Conservation (phyloP, 2,888 invertebrate species). For the Epistrophella euchroma region DNA sequence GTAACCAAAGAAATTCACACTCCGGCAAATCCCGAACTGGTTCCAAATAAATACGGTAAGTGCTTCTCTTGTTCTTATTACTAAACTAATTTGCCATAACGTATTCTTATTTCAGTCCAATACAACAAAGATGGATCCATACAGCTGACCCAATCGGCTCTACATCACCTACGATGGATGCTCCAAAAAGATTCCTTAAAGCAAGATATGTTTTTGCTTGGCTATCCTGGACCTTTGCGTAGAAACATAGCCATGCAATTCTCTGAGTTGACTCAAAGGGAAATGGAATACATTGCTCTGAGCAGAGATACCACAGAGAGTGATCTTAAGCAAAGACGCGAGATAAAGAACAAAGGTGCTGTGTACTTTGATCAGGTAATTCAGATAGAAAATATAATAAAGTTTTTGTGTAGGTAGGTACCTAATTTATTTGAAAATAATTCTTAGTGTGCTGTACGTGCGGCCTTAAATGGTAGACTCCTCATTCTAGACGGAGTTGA, state of each 20-base stretch:
- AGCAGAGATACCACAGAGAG: conserved; percentile 98
- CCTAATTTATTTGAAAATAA: background rate
- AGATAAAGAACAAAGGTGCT: conserved; percentile 94
- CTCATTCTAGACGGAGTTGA: conserved; percentile 97
- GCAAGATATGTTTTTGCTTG: conserved; percentile 98
- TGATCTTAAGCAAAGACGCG: conserved; percentile 97
- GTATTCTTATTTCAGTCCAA: conserved; percentile 74
- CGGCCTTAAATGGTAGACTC: conserved; percentile 93
- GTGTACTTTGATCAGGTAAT: conserved; percentile 95
- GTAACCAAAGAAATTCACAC: conserved; percentile 87
- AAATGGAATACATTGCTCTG: conserved; percentile 96
- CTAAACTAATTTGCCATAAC: too few species aligned
- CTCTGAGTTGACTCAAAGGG: conserved; percentile 94
- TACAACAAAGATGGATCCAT: conserved; percentile 85
- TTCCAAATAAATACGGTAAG: conserved; percentile 87
- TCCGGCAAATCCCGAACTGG: conserved; percentile 90
- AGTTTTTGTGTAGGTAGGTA: too few species aligned
- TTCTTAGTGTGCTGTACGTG: conserved; percentile 94
- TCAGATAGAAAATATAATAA: background rate
- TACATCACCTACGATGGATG: conserved; percentile 96
- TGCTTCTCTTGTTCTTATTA: background rate
- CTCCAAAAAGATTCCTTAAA: conserved; percentile 96
- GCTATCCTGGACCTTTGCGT: conserved; percentile 92
- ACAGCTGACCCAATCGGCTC: conserved; percentile 88
- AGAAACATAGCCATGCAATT: conserved; percentile 94